These are phyloP conservation scores for Thymelicus lineola DNA, from an alignment of 2,888 invertebrate species.

Conservation along the genomic window DNA sequence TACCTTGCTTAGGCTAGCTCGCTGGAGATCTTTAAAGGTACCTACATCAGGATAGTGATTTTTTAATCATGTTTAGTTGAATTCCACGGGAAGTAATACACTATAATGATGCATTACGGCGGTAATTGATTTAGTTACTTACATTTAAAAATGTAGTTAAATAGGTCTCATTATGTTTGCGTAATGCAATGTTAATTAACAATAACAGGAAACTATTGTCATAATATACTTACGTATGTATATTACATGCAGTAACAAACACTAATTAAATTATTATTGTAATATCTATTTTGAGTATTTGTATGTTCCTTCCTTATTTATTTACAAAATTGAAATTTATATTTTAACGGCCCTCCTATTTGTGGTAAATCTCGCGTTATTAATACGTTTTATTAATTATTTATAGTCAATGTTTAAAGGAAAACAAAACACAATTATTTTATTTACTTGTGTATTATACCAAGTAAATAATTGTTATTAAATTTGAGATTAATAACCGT, in stretches of 20 bases:
- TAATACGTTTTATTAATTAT: background rate
- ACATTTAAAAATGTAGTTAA: background rate
- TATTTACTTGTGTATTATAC: background rate
- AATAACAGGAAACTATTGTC: constrained; percentile 22
- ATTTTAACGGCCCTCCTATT: background rate
- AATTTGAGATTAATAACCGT: background rate
- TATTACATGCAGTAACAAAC: constrained; percentile 4
- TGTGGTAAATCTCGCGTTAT: constrained; percentile 3
- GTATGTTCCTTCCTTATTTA: constrained; percentile 6
- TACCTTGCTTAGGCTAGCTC: too few species aligned
- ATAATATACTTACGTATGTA: background rate
- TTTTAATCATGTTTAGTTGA: too few species aligned
- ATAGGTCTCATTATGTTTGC: background rate
- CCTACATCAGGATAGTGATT: too few species aligned
- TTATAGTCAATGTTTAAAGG: constrained; percentile 1
- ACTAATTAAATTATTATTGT: constrained; percentile 8
- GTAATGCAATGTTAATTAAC: background rate
- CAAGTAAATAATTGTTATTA: background rate
- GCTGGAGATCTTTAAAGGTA: too few species aligned
- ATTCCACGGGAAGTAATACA: too few species aligned
- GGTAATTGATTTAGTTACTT: too few species aligned
- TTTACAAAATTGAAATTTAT: background rate
- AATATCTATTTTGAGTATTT: constrained; percentile 8
- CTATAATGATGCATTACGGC: background rate
- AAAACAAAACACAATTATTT: constrained; percentile 1